These are phyloP conservation scores for Piscicola geometra DNA, from an alignment of 2,888 invertebrate genomes.

Conservation along the genomic window DNA sequence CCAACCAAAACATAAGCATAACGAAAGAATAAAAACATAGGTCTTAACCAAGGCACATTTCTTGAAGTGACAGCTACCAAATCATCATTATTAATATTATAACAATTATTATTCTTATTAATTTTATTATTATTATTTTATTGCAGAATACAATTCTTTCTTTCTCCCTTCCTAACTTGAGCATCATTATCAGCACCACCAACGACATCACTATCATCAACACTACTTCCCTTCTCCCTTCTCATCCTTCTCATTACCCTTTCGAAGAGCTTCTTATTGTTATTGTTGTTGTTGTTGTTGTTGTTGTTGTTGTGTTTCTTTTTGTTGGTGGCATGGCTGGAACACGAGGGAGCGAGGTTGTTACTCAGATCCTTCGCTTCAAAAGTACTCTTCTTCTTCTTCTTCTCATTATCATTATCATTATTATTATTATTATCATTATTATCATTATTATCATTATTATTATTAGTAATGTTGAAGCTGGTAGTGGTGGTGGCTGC, in stretches of 20 bases:
- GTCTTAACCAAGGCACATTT: too few relatives aligned
- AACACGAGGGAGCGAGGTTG: too few relatives aligned
- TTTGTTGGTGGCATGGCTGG: too few relatives aligned
- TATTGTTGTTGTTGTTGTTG: conserved; percentile 10
- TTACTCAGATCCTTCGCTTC: background rate
- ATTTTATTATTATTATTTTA: background rate
- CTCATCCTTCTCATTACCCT: background rate
- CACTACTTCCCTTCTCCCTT: background rate
- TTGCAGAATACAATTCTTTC: background rate
- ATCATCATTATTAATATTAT: too few relatives aligned
- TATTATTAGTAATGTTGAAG: conserved; percentile 20
- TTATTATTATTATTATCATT: background rate
- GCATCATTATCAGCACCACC: background rate
- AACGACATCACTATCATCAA: background rate
- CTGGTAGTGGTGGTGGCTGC: too few relatives aligned
- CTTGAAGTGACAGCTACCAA: too few relatives aligned
- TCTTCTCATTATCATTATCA: background rate
- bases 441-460: background rate
- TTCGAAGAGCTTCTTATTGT: background rate
- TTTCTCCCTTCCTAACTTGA: background rate
- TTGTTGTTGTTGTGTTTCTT: conserved; percentile 11
- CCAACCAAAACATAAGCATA: too few relatives aligned
- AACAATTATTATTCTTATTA: too few relatives aligned
- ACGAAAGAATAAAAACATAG: too few relatives aligned
- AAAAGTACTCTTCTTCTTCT: conserved; percentile 6